phyloP scores from a whole-genome alignment of 2,888 invertebrate species.

The Drosophila aldrichi region DNA sequence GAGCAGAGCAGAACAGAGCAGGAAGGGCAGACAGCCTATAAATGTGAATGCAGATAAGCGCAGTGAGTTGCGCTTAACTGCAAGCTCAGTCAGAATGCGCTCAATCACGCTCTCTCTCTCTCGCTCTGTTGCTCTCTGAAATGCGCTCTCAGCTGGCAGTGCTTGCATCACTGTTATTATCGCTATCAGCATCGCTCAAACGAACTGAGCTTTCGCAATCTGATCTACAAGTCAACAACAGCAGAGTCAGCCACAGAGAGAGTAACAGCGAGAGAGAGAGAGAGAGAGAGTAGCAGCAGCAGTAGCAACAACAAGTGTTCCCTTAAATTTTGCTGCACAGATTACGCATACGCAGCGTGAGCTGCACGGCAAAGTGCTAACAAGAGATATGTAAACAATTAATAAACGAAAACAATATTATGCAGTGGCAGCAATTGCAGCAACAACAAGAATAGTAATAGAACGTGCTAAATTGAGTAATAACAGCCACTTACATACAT shows the following conservation, averaged over 20 bases:
- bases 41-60: constrained; percentile 50
- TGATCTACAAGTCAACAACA: constrained; percentile 34
- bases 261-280: neutral
- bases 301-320: constrained; percentile 47
- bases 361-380: neutral
- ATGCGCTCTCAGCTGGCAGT: constrained; percentile 4
- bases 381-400: constrained; percentile 42
- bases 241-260: neutral
- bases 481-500: constrained; percentile 26
- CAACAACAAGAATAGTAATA: constrained; percentile 20
- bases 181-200: constrained; percentile 51
- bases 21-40: constrained; percentile 1
- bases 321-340: constrained; percentile 24
- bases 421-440: constrained; percentile 23
- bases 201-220: constrained; percentile 51
- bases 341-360: constrained; percentile 49
- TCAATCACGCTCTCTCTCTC: constrained; percentile 10
- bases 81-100: constrained; percentile 24
- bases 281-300: neutral
- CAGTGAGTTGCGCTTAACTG: constrained; percentile 36
- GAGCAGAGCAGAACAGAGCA: neutral
- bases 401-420: constrained; percentile 42
- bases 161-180: constrained; percentile 20
- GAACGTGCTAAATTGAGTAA: constrained; percentile 57
- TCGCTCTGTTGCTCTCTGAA: neutral